Percentiles rank a stretch among this genome's conserved stretches.
phyloP scores from a whole-genome alignment of 2,888 invertebrate species.

The Biston betularia region DNA sequence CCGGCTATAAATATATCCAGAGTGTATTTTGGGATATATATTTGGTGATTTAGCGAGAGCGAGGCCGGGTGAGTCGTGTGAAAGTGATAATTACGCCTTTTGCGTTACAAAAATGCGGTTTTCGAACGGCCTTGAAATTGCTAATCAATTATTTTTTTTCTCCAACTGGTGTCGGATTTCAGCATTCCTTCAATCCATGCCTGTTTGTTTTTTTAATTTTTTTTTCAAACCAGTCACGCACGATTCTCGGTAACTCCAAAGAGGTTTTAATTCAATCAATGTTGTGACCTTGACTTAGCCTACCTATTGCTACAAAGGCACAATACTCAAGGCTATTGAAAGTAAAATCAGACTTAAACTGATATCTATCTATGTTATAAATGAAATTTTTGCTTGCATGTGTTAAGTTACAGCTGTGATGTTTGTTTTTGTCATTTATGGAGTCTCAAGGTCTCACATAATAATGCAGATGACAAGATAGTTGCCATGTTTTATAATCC shows the following conservation, averaged over 20 bases:
- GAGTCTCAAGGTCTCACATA: conserved; percentile 33
- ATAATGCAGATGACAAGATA: conserved; percentile 14
- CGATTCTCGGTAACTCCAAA: conserved; percentile 1
- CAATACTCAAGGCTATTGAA: conserved; percentile 26
- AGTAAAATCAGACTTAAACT: conserved; percentile 22
- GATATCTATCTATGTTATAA: conserved; percentile 23
- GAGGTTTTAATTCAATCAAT: conserved; percentile 32
- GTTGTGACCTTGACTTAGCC: conserved; percentile 29
- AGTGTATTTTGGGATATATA: conserved; percentile 78
- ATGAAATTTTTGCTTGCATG: conserved; percentile 10
- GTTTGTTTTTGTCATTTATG: conserved; percentile 32
- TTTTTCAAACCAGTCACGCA: not conserved
- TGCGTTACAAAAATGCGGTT: conserved; percentile 51
- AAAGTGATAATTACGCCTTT: conserved; percentile 71
- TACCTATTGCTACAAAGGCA: conserved; percentile 4
- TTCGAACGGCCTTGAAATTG: conserved; percentile 65
- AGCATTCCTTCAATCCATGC: conserved; percentile 25
- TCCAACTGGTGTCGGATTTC: conserved; percentile 41
- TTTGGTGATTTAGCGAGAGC: conserved; percentile 77
- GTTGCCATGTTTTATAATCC: conserved; percentile 36
- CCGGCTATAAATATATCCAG: conserved; percentile 78
- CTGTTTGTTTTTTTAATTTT: conserved; percentile 16
- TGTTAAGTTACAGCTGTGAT: conserved; percentile 17
- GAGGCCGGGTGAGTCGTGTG: conserved; percentile 72
- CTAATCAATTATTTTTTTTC: conserved; percentile 41